These are phyloP conservation scores for Myanophis thanlyinensis DNA, from an alignment of 2,113 vertebrate genomes.

Conservation along the genomic window DNA sequence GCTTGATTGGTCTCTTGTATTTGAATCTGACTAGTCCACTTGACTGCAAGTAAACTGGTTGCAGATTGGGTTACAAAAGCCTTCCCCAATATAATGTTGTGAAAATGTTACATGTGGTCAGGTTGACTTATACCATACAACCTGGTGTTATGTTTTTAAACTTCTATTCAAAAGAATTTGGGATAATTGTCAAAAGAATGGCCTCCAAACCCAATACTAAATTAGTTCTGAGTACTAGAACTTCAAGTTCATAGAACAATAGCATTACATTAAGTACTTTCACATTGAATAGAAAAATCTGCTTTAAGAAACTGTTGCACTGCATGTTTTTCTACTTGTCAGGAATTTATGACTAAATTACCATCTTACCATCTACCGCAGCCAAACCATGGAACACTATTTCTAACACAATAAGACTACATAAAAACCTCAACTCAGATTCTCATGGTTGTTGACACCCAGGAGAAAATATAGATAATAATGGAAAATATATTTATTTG, in stretches of 20 bases:
- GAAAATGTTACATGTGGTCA: neutral
- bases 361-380: neutral
- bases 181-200: neutral
- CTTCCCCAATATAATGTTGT: neutral
- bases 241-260: neutral
- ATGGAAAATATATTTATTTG: neutral
- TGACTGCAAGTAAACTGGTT: neutral
- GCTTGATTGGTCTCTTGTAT: neutral
- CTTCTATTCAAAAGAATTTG: neutral
- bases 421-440: neutral
- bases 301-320: neutral
- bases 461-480: neutral
- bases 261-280: neutral
- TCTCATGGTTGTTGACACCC: neutral
- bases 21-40: neutral
- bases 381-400: neutral
- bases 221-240: neutral
- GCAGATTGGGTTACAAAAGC: neutral
- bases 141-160: neutral
- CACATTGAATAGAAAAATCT: slow-evolving; percentile 4
- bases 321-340: neutral
- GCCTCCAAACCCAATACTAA: neutral
- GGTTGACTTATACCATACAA: neutral
- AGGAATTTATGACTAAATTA: slow-evolving; percentile 3
- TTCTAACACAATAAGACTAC: neutral